Evolutionary conservation across 2,797 vertebrate genomes (phyloP).

Genomic region (Chromobotia macracanthus): DNA sequence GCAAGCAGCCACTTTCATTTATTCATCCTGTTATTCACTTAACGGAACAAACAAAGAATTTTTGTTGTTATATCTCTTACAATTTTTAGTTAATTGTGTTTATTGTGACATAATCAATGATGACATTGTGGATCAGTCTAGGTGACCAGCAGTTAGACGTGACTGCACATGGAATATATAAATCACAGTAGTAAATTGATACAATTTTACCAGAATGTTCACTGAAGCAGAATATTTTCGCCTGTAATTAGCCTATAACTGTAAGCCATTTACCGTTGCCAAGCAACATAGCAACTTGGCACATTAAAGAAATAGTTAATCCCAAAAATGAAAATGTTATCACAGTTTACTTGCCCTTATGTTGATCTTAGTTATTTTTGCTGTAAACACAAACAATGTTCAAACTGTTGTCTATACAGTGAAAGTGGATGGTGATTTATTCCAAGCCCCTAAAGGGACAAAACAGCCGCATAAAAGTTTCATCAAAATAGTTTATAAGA

Average conservation of each 20-base stretch:
- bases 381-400: neutral
- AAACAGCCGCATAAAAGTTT: neutral
- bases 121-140: neutral
- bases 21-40: constrained; percentile 1
- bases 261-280: neutral
- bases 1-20: neutral
- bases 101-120: constrained; percentile 8
- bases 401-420: neutral
- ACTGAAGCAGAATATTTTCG: neutral
- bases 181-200: neutral
- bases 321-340: neutral
- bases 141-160: neutral
- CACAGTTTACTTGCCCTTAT: neutral
- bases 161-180: neutral
- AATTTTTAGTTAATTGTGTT: neutral
- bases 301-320: neutral
- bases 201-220: neutral
- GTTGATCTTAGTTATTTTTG: neutral
- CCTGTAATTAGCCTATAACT: neutral
- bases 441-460: neutral
- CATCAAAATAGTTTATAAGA: no score
- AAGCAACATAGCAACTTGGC: neutral
- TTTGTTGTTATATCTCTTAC: neutral
- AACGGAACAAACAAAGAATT: neutral
- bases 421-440: neutral